These are phyloP conservation scores for Coracopsis vasa DNA, from an alignment of 2,113 vertebrate species.

Conservation along the genomic window DNA sequence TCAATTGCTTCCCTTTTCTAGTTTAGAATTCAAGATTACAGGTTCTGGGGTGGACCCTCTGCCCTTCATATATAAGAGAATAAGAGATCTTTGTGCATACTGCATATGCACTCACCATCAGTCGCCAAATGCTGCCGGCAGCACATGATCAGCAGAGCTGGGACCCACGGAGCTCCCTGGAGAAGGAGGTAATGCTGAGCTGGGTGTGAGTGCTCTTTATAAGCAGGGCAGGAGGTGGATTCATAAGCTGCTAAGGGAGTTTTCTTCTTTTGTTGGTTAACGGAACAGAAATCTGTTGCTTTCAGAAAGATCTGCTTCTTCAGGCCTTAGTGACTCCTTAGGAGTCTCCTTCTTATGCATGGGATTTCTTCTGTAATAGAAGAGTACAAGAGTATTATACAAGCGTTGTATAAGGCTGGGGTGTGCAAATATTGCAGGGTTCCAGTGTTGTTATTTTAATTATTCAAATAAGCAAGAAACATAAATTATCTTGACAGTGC, in stretches of 20 bases:
- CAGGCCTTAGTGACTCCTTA: neutral
- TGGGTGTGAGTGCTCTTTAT: neutral
- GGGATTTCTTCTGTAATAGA: neutral
- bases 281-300: neutral
- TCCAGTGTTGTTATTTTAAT: slow-evolving; percentile 59
- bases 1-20: neutral
- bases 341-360: neutral
- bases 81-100: neutral
- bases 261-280: neutral
- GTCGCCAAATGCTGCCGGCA: neutral
- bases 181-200: neutral
- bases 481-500: slow-evolving; percentile 70
- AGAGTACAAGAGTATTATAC: neutral
- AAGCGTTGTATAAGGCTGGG: neutral
- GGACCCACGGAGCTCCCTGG: neutral
- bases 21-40: neutral
- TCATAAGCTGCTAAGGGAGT: rapidly evolving
- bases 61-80: neutral
- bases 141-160: neutral
- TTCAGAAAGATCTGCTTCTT: neutral
- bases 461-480: slow-evolving; percentile 63
- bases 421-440: slow-evolving; percentile 25
- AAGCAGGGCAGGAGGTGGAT: neutral
- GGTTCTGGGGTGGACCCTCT: neutral
- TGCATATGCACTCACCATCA: rapidly evolving